Evolutionary conservation across 2,888 invertebrate genomes (phyloP), one percentile per base, ranked within the genome.

Genomic region (Emmelina monodactyla): DNA sequence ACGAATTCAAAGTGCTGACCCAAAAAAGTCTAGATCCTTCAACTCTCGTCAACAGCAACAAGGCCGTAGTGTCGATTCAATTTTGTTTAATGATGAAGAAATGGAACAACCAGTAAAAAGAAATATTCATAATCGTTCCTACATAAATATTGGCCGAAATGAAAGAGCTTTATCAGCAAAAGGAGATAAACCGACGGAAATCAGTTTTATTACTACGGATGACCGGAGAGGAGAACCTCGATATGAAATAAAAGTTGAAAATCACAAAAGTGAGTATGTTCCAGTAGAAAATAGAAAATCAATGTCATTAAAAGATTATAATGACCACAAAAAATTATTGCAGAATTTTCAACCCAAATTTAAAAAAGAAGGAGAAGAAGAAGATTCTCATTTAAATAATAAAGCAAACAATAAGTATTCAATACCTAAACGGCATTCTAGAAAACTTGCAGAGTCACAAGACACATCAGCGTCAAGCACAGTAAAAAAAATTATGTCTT

Each of bases 41-140:
- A 58, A 72, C 10, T 72, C 73, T 37, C 79, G 79, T n/a, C 50
- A 73, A 3, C 71, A 76, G 41, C 75, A 78, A 49, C 46, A 78
- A 29, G 73, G 76, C 41, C 59, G 67, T 22, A 78, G 72, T 40
- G 61, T 62, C 9, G 72, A 76, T 34, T 58, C 54, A 48, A 64
- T 68, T 3, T 51, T 59, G 10, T 59, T 52, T 43, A 44, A 50
- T 12, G 57, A 50, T 38, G 47, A 53, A 33, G 62, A 59, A 28
- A 55, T 60, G 39, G 58, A 62, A 12, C 62, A 59, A 44, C 55
- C 55, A 16, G 49, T 53, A 1, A 75, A 65, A 52, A 51, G 53
- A 37, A 64, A 60, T 38, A 37, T 49, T 3, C 50, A 45, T 35
- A 41, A 46, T 28, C 60, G 60, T 25, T 39, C 47, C 7, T 80